Percentiles rank a stretch among this genome's conserved stretches.
Evolutionary conservation across 2,888 invertebrate species (phyloP).

Genomic region (Linnaemya tessellans): DNA sequence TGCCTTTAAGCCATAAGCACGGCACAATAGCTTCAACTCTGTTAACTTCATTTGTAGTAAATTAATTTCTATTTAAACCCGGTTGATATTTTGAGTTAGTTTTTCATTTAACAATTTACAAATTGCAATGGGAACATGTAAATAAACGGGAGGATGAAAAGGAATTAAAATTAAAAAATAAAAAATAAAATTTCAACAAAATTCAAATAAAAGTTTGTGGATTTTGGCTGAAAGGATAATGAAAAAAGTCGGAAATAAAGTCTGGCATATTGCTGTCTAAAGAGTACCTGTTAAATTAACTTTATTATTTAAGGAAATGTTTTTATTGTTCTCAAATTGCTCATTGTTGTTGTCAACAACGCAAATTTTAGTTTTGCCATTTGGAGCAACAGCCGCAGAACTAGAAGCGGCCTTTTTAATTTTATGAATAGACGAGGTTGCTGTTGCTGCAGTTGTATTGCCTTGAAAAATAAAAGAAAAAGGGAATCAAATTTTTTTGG

Average conservation of each 20-base stretch:
- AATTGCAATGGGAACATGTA: slow-evolving; percentile 9
- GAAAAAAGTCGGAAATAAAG: slow-evolving; percentile 18
- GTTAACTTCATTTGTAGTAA: slow-evolving; percentile 74
- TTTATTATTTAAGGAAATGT: slow-evolving; percentile 51
- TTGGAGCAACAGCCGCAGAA: slow-evolving; percentile 30
- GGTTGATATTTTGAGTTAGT: not conserved
- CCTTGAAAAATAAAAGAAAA: slow-evolving; percentile 65
- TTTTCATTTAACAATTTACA: not conserved
- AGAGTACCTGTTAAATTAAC: slow-evolving; percentile 63
- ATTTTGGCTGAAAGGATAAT: not conserved
- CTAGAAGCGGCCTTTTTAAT: slow-evolving; percentile 38
- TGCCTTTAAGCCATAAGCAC: slow-evolving; percentile 75
- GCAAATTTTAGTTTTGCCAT: slow-evolving; percentile 27
- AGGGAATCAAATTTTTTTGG: slow-evolving; percentile 49
- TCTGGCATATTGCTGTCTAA: slow-evolving; percentile 14
- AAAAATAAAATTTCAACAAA: not conserved
- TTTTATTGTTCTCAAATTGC: slow-evolving; percentile 49
- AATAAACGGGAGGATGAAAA: not conserved
- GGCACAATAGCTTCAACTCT: slow-evolving; percentile 76
- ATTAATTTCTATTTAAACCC: slow-evolving; percentile 50
- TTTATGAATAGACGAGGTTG: slow-evolving; percentile 44
- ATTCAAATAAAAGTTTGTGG: not conserved
- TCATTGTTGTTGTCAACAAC: slow-evolving; percentile 48
- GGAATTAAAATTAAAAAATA: not conserved
- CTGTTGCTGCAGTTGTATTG: slow-evolving; percentile 47